phyloP scores from a whole-genome alignment of 1,140 invertebrate genomes.

The Aphis craccivora region DNA sequence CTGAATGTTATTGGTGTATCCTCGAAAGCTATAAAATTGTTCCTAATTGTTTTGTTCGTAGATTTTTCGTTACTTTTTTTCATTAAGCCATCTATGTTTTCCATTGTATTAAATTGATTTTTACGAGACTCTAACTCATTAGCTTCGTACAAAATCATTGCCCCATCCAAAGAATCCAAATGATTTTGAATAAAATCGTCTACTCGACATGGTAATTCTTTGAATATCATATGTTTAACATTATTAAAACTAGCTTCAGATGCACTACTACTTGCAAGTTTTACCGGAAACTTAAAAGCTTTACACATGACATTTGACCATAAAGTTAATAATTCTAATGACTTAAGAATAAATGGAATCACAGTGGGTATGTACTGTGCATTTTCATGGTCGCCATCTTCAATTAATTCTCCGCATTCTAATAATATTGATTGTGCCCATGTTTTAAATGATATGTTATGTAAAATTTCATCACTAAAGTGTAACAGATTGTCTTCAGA shows the following conservation, averaged over 20 bases:
- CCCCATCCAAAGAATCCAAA: not conserved
- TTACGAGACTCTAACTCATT: not conserved
- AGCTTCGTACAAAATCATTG: not conserved
- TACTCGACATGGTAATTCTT: not conserved
- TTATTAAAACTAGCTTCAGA: not conserved
- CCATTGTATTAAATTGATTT: not conserved
- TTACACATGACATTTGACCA: not conserved
- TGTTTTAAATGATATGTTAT: not conserved
- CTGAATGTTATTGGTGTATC: not conserved
- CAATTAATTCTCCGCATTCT: not conserved
- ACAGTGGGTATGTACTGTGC: not conserved
- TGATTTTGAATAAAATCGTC: not conserved
- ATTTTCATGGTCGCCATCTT: slow-evolving; percentile 16
- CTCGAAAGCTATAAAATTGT: not conserved
- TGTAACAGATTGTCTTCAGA: not conserved
- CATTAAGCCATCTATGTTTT: not conserved
- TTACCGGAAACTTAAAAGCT: not conserved
- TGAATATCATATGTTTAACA: not conserved
- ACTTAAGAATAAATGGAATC: not conserved
- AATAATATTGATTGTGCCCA: slow-evolving; percentile 4
- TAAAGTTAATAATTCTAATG: not conserved
- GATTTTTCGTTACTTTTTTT: not conserved
- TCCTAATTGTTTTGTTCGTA: not conserved
- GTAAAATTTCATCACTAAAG: not conserved
- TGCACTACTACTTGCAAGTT: not conserved